Conservation (phyloP, 1,140 invertebrate species). For the Fopius arisanus region DNA sequence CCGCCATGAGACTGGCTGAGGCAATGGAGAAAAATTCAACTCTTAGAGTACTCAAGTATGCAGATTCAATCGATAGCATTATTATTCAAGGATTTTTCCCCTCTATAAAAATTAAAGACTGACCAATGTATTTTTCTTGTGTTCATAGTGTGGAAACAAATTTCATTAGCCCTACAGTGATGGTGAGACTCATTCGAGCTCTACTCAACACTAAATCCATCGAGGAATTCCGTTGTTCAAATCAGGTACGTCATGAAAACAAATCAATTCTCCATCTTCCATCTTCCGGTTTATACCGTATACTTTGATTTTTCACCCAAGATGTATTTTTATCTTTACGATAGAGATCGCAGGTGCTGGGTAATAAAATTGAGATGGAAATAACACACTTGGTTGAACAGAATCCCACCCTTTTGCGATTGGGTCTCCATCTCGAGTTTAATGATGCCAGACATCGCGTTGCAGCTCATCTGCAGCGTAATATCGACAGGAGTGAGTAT, state of each 20-base stretch:
- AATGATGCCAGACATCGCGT: constrained; percentile 94
- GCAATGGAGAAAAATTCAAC: constrained; percentile 87
- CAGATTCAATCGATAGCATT: not conserved
- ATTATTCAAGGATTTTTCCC: not conserved
- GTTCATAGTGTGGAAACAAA: constrained; percentile 88
- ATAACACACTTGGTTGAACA: constrained; percentile 92
- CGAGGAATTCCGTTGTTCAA: constrained; percentile 93
- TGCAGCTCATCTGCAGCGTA: constrained; percentile 91
- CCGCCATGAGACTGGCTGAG: constrained; percentile 83
- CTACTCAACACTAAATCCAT: constrained; percentile 86
- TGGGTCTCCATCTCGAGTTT: constrained; percentile 95
- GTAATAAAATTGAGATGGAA: constrained; percentile 98
- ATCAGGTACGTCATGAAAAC: constrained; percentile 77
- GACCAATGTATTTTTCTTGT: constrained; percentile 17
- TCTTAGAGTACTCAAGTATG: constrained; percentile 85
- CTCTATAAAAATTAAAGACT: constrained; percentile 15
- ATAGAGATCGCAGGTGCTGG: constrained; percentile 91
- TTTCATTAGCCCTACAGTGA: constrained; percentile 85
- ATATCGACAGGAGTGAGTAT: constrained; percentile 95
- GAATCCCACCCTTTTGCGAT: constrained; percentile 88
- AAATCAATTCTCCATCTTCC: not conserved
- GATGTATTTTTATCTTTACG: constrained; percentile 8
- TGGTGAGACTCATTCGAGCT: constrained; percentile 85
- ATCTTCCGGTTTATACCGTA: not conserved
- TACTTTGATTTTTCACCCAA: constrained; percentile 1